Conservation (phyloP, 2,113 vertebrate species). For the Embiotoca jacksoni region DNA sequence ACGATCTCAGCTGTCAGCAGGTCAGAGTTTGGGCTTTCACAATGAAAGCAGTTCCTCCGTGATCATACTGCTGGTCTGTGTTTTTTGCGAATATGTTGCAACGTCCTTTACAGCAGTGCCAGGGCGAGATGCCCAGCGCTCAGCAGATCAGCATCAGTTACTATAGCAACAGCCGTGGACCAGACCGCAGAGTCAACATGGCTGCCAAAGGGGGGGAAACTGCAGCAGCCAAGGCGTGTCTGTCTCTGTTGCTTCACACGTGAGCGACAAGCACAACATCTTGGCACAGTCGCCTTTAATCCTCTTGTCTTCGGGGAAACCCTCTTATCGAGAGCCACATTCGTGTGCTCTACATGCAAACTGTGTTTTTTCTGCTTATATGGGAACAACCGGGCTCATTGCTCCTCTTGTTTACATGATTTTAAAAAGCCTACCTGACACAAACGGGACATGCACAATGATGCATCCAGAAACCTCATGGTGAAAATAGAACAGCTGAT, state of each 20-base stretch:
- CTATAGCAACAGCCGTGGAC: conserved; percentile 65
- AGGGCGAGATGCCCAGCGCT: conserved; percentile 42
- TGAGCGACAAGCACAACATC: conserved; percentile 12
- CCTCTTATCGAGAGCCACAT: background rate
- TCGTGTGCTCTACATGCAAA: background rate
- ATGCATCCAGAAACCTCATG: background rate
- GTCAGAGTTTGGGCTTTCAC: conserved; percentile 7
- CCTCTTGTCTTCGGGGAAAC: conserved; percentile 8
- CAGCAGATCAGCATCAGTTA: conserved; percentile 69
- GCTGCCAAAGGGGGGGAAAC: conserved; percentile 58
- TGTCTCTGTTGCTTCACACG: conserved; percentile 37
- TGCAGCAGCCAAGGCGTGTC: conserved; percentile 43
- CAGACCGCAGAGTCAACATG: conserved; percentile 62
- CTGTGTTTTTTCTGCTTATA: background rate
- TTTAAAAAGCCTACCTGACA: background rate
- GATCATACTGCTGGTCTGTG: background rate
- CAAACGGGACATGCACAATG: background rate
- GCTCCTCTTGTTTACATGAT: background rate
- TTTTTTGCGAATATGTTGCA: conserved; percentile 36
- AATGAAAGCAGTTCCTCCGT: conserved; percentile 5
- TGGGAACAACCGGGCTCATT: background rate
- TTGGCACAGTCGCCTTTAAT: background rate
- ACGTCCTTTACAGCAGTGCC: conserved; percentile 24
- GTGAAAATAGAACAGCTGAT: conserved; percentile 3
- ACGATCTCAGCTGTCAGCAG: background rate